These are phyloP conservation scores for Takifugu rubripes DNA, from an alignment of 2,797 vertebrate genomes.

Conservation along the genomic window DNA sequence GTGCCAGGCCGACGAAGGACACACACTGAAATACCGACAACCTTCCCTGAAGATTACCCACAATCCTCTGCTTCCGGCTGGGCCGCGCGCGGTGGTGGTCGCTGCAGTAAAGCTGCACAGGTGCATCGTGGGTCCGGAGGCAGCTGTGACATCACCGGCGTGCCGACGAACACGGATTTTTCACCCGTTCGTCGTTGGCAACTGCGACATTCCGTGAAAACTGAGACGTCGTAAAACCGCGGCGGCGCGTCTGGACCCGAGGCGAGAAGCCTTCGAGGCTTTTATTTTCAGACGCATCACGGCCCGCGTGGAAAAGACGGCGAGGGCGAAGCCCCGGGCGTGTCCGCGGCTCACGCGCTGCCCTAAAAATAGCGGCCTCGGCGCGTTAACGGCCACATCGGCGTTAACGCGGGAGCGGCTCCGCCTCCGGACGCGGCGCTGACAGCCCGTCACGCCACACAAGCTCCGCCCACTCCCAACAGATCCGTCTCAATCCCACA, in stretches of 20 bases:
- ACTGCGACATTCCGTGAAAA: slow-evolving; percentile 49
- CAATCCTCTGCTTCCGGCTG: neutral
- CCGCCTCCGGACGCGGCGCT: too few relatives aligned
- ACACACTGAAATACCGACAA: too few relatives aligned
- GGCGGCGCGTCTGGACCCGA: neutral
- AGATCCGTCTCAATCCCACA: slow-evolving; percentile 36
- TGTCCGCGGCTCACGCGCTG: slow-evolving; percentile 6
- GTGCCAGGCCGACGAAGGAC: too few relatives aligned
- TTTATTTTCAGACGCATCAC: slow-evolving; percentile 56
- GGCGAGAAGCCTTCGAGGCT: slow-evolving; percentile 57
- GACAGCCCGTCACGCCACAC: slow-evolving; percentile 2
- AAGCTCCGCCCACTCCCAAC: slow-evolving; percentile 35
- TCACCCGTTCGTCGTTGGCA: too few relatives aligned
- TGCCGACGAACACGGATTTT: too few relatives aligned
- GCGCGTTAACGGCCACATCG: neutral
- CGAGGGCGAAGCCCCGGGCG: too few relatives aligned
- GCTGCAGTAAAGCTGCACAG: too few relatives aligned
- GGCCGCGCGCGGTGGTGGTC: too few relatives aligned
- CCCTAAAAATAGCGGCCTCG: slow-evolving; percentile 16
- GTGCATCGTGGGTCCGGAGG: too few relatives aligned
- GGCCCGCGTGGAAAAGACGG: too few relatives aligned
- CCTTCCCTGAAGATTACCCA: neutral
- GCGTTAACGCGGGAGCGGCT: too few relatives aligned
- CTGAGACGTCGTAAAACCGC: slow-evolving; percentile 52
- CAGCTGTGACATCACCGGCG: too few relatives aligned